These are phyloP conservation scores for Archaeoteleia sp. DNA, from an alignment of 2,888 invertebrate genomes.

Conservation along the genomic window DNA sequence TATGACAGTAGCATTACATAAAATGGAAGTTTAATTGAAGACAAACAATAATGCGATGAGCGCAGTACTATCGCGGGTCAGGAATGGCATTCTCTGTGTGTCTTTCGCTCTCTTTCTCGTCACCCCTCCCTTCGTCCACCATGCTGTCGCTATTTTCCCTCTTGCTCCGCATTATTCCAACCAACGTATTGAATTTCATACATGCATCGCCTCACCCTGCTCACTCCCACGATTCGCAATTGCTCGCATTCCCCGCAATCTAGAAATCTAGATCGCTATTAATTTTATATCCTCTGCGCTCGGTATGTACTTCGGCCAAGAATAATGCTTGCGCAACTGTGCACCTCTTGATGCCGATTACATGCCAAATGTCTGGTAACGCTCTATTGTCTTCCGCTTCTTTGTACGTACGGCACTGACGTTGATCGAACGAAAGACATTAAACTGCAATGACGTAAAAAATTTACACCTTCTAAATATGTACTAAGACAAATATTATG, in stretches of 20 bases:
- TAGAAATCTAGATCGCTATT: slow-evolving; percentile 74
- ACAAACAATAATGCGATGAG: slow-evolving; percentile 72
- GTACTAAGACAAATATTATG: too few relatives aligned
- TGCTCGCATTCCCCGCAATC: slow-evolving; percentile 73
- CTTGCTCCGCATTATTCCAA: slow-evolving; percentile 53
- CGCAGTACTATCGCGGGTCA: slow-evolving; percentile 67
- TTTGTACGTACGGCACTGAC: background rate
- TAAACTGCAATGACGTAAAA: too few relatives aligned
- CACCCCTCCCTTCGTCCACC: slow-evolving; percentile 37
- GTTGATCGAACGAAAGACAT: background rate
- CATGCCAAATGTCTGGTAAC: slow-evolving; percentile 28
- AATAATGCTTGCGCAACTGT: slow-evolving; percentile 50
- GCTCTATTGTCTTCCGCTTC: background rate
- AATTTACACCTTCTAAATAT: too few relatives aligned
- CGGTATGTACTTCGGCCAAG: slow-evolving; percentile 44
- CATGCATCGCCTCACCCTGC: slow-evolving; percentile 61
- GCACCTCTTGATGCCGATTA: slow-evolving; percentile 42
- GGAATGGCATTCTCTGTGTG: slow-evolving; percentile 68
- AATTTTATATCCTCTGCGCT: slow-evolving; percentile 69
- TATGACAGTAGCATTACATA: slow-evolving; percentile 68
- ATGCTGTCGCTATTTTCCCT: slow-evolving; percentile 34
- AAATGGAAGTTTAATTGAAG: slow-evolving; percentile 74
- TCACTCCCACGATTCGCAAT: slow-evolving; percentile 72
- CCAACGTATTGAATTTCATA: slow-evolving; percentile 71
- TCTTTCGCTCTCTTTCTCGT: slow-evolving; percentile 55